These are phyloP conservation scores for Boloria selene DNA, from an alignment of 2,888 invertebrate genomes.

Conservation along the genomic window DNA sequence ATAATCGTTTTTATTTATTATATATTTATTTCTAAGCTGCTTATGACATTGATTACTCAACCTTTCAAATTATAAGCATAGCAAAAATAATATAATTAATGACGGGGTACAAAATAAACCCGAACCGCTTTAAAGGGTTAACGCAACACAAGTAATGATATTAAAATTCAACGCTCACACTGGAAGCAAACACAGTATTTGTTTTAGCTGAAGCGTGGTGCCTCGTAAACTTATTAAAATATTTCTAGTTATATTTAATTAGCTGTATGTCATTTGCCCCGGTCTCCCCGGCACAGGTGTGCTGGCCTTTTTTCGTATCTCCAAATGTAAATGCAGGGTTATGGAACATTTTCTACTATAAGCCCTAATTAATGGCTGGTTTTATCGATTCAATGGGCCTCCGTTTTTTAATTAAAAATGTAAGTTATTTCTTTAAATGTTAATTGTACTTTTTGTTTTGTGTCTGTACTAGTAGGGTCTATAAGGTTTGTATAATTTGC, in stretches of 20 bases:
- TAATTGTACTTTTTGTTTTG: no score
- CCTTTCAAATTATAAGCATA: no score
- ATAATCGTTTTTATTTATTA: no score
- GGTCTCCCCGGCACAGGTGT: slow-evolving; percentile 65
- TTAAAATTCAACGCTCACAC: slow-evolving; percentile 76
- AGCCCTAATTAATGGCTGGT: no score
- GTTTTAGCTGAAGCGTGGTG: slow-evolving; percentile 63
- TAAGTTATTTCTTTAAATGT: no score
- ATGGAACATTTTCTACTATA: slow-evolving; percentile 3
- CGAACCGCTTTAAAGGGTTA: slow-evolving; percentile 5
- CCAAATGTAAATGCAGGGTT: slow-evolving; percentile 28
- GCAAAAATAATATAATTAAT: slow-evolving; percentile 2
- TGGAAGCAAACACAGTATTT: slow-evolving; percentile 75
- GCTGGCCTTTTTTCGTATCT: slow-evolving; percentile 44
- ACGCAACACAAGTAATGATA: slow-evolving; percentile 65
- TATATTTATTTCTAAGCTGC: no score
- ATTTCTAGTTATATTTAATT: slow-evolving; percentile 80
- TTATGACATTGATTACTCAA: no score
- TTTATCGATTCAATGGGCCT: no score
- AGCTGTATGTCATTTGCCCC: slow-evolving; percentile 71
- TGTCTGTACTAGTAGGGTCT: no score
- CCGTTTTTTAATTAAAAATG: no score
- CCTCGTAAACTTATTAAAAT: slow-evolving; percentile 81
- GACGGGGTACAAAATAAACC: neutral
- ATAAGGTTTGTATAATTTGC: no score